Base-by-base conservation (phyloP, 2,888 invertebrate species). In the Limenitis camilla region DNA sequence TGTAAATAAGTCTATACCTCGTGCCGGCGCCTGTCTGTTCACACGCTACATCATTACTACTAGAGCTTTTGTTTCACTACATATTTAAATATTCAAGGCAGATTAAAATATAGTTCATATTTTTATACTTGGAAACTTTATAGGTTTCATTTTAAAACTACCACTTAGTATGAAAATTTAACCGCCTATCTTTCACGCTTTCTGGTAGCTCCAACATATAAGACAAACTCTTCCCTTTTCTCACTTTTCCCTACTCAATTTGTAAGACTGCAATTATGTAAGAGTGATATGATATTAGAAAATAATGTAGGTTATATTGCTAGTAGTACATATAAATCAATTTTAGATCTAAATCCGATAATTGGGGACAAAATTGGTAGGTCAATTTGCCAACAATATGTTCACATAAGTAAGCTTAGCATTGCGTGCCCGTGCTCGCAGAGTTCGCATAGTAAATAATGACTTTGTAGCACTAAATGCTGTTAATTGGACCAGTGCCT, bases 1-100 rank as follows among this genome's bases (percentile, higher is more conserved):
- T 86, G 86, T 76, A 78, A 86, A 86, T 83, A 65, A 62, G 62
- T 46, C 46, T 55, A 58, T 52, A 60, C 55, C 59, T 55, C 56
- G 52, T 55, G 56, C 54, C 54, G 50, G 58, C 49, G 56, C 49
- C 56, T 55, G 52, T 53, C 52, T 52, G 49, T 55, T 61, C 59
- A 53, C 48, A 58, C 55, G 53, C 54, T 50, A 56, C 54, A 53
- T 48, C 53, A 58, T 59, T 52, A 56, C 31, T 38, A 52, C 44
- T 39, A 46, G 47, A 45, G 8, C 33, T 7, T 28, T 11, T 35
- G 28, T 32, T 29, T 35, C 7, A n/a, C 19, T 30, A 51, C 35
- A 45, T 11, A n/a, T 36, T 35, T 41, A 36, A 19, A 19, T 19
- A 19, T 2, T 19, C 19, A 19, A 19, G 2, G 19, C 19, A 19